Evolutionary conservation across 1,140 invertebrate genomes (phyloP), one percentile per base, ranked within the genome.

Genomic region (Daktulosphaira vitifoliae): DNA sequence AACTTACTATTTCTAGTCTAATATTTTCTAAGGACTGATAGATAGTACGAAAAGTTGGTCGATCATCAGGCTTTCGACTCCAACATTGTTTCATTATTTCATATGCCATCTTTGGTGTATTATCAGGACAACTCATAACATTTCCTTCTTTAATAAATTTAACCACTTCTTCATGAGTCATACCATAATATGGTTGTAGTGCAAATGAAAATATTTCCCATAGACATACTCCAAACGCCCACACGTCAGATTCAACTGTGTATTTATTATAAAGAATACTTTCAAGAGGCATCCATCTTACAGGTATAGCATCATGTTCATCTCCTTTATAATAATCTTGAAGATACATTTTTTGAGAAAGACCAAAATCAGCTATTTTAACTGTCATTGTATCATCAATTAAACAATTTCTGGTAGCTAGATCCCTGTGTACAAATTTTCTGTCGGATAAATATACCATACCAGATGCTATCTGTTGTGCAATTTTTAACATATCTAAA

Each of bases 191-290:
- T 11, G 92, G 92, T 74, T 95, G 91, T 65, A 94, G 76, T 18
- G 91, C 91, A 77, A 92, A 95, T 15, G 90, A 90, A 76, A 94
- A 95, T 71, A 94, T 91, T 77, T 96, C 92, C 92, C 92, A 96
- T 2, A 95, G 76, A 72, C 89, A 90, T 2, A 96, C 89, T 15
- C 90, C 92, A 78, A 89, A 95, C 22, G 91, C 90, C 92, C 92
- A 96, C 3, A 95, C 88, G 77, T 96, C 92, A 16, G 90, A 90
- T 73, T 94, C 90, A 51, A 92, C 80, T 4, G 91, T 94, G 74
- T 94, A 95, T 73, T 92, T 92, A 74, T 94, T 94, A 73, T 92
- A 94, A 3, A 95, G 76, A 72, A 96, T 93, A 73, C 89, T 90
- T 73, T 95, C 92, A 29, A 94, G 77, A n/a, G 92, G 91, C 91